A percentile compares a stretch with the other conserved stretches of the same genome.
These are phyloP conservation scores for Sicus ferrugineus DNA, from an alignment of 2,888 invertebrate species.

Conservation along the genomic window DNA sequence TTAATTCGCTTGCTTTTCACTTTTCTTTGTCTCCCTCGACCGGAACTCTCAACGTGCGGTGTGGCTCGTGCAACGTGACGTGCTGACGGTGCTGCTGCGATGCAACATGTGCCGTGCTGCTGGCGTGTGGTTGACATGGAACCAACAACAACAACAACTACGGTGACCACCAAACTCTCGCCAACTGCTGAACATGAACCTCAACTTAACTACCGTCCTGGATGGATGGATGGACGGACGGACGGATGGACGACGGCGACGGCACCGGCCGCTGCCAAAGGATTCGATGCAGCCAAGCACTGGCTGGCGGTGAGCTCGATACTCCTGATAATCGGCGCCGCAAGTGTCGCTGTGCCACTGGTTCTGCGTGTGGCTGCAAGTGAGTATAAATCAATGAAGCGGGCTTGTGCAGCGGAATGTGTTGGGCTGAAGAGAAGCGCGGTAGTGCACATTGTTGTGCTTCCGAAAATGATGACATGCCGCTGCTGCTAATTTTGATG, in stretches of 20 bases:
- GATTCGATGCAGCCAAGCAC: constrained; percentile 71
- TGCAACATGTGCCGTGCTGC: no score
- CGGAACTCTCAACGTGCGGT: neutral
- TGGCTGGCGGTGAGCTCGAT: constrained; percentile 81
- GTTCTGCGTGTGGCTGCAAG: constrained; percentile 77
- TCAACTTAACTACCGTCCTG: neutral
- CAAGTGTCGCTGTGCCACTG: constrained; percentile 81
- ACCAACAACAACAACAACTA: constrained; percentile 36
- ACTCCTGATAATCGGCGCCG: constrained; percentile 79
- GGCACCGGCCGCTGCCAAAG: constrained; percentile 49
- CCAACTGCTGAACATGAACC: neutral
- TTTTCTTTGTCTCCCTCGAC: constrained; percentile 24
- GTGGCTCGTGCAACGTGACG: neutral
- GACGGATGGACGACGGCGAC: constrained; percentile 9
- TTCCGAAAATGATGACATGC: neutral
- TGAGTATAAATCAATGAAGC: constrained; percentile 51
- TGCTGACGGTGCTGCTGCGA: neutral
- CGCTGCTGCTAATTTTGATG: neutral
- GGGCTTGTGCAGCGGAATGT: no score
- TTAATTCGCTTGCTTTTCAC: constrained; percentile 27
- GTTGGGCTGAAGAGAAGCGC: neutral
- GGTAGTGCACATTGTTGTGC: neutral
- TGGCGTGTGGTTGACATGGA: constrained; percentile 35
- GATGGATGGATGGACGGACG: constrained; percentile 6
- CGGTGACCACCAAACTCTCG: constrained; percentile 34